Evolutionary conservation across 92 coral and sea anemone genomes (phyloP), one percentile per base, ranked within the genome.

Genomic region (Pocillopora meandrina): DNA sequence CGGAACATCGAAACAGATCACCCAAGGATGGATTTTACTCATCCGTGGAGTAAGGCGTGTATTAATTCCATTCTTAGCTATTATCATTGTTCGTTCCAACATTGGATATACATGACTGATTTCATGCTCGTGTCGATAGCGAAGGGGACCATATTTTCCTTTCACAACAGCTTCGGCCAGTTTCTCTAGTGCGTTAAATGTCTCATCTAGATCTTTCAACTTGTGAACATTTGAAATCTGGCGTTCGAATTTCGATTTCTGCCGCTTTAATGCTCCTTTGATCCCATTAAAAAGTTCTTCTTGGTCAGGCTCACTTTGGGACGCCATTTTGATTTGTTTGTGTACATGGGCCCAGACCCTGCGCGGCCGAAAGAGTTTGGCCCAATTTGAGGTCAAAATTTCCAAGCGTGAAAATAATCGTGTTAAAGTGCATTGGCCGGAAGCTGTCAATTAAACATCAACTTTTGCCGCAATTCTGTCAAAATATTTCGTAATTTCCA

Each of bases 91-190:
- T 13, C 81, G 61, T 57, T 79, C 74, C 13, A 87, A 67, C 82
- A 79, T 87, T 12, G 91, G 91, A 65, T 76, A 87, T 19, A 87
- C 58, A 1, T 42, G 42, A 72, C 75, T 56, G n/a, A 86, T 34
- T 61, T 72, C 76, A 21, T 90, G 74, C 76, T 62, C 18, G 31
- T 56, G 86, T 12, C 83, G 79, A 83, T 81, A 26, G 71, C 76
- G 87, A 61, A 83, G 84, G 13, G 82, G 79, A 21, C 93, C 93
- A 74, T 60, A 82, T 68, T 90, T 90, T 52, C 77, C 88, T 34
- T 90, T 83, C 23, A 90, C 84, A 72, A 82, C 84, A 57, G 72
- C 85, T 64, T 81, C 82, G 61, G 87, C 83, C 42, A 74, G 34
- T 12, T 82, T 64, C 31, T 82, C 84, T 47, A 90, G 85, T 61